Evolutionary conservation across 2,113 vertebrate genomes (phyloP).

Genomic region (Tinamus guttatus): DNA sequence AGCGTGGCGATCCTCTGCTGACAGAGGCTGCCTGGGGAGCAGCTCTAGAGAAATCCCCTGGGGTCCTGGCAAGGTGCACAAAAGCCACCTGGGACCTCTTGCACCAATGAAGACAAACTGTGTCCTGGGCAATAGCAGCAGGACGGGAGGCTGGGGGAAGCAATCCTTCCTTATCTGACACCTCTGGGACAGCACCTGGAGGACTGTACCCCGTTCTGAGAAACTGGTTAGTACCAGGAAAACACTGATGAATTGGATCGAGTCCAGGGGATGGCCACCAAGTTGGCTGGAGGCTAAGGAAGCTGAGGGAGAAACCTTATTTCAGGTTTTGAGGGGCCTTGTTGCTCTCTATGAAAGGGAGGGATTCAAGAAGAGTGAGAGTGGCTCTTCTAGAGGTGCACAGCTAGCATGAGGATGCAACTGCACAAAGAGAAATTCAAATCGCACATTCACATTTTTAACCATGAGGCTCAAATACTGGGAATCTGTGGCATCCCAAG

Average conservation of each 20-base stretch:
- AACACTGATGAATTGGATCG: not conserved
- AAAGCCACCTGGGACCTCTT: not conserved
- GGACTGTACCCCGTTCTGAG: not conserved
- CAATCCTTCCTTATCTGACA: not conserved
- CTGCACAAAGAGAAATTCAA: not conserved
- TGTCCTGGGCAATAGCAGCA: fast-evolving
- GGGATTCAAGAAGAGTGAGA: not conserved
- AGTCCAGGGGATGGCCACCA: not conserved
- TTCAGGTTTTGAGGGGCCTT: not conserved
- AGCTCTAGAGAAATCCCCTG: not conserved
- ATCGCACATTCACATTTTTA: not conserved
- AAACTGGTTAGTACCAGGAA: not conserved
- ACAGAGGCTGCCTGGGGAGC: not conserved
- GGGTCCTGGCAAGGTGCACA: fast-evolving
- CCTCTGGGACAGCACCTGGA: not conserved
- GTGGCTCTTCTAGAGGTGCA: not conserved
- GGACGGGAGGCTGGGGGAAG: not conserved
- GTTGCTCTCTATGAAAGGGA: not conserved
- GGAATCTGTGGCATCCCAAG: not conserved
- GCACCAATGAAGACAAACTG: not conserved
- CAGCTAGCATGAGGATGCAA: not conserved
- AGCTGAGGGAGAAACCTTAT: not conserved
- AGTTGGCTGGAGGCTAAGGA: not conserved
- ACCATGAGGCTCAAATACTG: not conserved
- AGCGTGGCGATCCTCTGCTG: not conserved